Conservation (phyloP, 2,113 vertebrate species). For the Oceanites oceanicus region DNA sequence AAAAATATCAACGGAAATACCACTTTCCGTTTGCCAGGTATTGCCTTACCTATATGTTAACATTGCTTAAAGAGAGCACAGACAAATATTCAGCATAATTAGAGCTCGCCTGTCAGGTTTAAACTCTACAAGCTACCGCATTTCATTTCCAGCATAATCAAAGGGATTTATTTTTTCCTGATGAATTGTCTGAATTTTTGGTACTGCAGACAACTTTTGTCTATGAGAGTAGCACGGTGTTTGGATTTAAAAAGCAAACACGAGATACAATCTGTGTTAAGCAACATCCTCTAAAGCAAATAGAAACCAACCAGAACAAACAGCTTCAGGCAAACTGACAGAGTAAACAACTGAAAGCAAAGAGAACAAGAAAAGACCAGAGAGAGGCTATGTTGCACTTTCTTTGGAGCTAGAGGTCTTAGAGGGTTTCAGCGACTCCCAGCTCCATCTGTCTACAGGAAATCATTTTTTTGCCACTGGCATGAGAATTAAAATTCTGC, state of each 20-base stretch:
- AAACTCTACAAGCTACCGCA: neutral
- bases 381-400: neutral
- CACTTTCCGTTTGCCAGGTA: accelerated
- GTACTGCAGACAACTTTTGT: neutral
- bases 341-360: slow-evolving; percentile 28
- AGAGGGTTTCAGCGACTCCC: neutral
- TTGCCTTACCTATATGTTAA: accelerated
- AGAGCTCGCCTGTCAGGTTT: neutral
- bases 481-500: neutral
- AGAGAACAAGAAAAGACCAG: neutral
- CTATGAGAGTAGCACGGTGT: neutral
- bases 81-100: neutral
- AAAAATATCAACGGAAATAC: neutral
- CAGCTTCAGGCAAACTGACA: slow-evolving; percentile 39
- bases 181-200: neutral
- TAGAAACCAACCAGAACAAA: slow-evolving; percentile 18
- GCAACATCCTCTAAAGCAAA: slow-evolving; percentile 11
- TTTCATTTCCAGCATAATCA: neutral
- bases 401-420: neutral
- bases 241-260: slow-evolving; percentile 16
- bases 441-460: slow-evolving; percentile 15
- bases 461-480: neutral
- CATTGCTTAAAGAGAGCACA: neutral
- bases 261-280: neutral
- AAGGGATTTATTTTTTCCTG: neutral